Base-by-base conservation (phyloP, 1,140 invertebrate species). In the Anastrepha obliqua region DNA sequence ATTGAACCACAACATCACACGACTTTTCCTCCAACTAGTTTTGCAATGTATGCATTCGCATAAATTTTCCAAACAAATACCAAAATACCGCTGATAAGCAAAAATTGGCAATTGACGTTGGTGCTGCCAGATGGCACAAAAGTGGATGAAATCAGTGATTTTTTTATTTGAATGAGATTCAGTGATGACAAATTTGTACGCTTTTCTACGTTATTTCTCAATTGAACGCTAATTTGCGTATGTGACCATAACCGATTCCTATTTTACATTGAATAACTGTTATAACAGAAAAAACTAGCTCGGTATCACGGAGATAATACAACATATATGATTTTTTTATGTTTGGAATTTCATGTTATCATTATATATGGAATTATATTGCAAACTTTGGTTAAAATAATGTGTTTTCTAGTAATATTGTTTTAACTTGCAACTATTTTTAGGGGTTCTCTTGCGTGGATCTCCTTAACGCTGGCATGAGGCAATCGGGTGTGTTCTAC, bases 381-480 rank as follows among this genome's bases (percentile, higher is more conserved):
- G 29, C 29, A 29, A 1, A 29, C 29, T 29, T 29, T 29, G 29
- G 29, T 29, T 29, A 29, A 29, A 29, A 2, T 5, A 39, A 55
- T 5, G 7, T 6, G 9, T 29, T 86, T 29, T 67, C 11, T 88
- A 51, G 42, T 29, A 29, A 29, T 29, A 29, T 29, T 29, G 29
- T 29, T 29, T 29, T 29, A 29, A 29, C 29, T 29, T 29, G 0
- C 29, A 29, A 29, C 62, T 65, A 47, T 55, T 87, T 95, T 42
- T 93, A 97, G 96, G 97, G 97, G 5, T 97, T 96, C 91, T 98
- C 97, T 13, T 98, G 98, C 91, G 95, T 97, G 9, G 97, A 98
- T 91, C 94, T 98, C 47, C 93, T 96, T 70, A 97, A 96, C 90
- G 96, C 96, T 87, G 97, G 97, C 3, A 97, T 97, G 96, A 95